Evolutionary conservation across 2,113 vertebrate species (phyloP).

Genomic region (Tychaedon coryphoeus): DNA sequence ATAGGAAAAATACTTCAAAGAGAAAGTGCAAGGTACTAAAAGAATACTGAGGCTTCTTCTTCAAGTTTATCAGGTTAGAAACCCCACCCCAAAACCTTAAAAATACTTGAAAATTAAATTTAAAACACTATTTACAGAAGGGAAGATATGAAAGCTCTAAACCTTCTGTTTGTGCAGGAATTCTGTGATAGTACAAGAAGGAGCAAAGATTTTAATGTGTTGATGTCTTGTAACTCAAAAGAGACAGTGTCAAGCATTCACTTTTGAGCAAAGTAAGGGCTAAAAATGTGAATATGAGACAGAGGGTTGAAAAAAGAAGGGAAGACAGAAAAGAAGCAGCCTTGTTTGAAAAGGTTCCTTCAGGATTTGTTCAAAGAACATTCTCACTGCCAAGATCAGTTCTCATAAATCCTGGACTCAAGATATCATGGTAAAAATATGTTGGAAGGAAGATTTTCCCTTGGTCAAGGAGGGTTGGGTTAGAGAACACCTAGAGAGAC

Average conservation of each 20-base stretch:
- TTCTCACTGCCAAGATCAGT: background rate
- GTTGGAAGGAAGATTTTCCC: background rate
- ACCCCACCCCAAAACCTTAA: accelerated
- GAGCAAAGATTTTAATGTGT: background rate
- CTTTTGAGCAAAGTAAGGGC: background rate
- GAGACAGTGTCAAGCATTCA: accelerated
- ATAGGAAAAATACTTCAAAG: background rate
- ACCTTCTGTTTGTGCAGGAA: background rate
- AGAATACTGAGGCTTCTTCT: background rate
- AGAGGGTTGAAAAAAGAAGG: background rate
- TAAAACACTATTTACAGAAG: background rate
- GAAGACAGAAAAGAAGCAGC: background rate
- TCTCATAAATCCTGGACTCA: background rate
- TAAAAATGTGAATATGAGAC: background rate
- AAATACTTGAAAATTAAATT: background rate
- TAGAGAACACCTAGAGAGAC: background rate
- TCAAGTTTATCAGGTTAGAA: background rate
- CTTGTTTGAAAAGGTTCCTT: background rate
- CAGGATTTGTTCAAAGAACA: background rate
- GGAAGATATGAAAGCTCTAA: background rate
- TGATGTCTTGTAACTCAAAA: background rate
- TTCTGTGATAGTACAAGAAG: background rate
- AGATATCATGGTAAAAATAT: background rate
- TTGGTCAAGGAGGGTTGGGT: background rate
- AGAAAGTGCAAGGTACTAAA: background rate